Evolutionary conservation across 2,888 invertebrate genomes (phyloP).

Genomic region (Alcis repandata): DNA sequence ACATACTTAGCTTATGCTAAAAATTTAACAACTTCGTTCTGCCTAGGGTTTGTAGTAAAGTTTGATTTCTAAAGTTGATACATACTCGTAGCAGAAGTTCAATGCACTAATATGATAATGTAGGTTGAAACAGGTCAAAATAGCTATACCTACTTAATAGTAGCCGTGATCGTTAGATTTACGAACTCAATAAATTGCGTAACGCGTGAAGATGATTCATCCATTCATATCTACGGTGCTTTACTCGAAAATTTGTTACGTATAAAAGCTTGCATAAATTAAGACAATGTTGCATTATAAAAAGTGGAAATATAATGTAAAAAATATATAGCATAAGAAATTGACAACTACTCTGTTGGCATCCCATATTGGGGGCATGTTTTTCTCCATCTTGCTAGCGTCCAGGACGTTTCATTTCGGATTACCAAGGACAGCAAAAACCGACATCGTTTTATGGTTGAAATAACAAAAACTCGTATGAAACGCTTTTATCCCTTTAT

Average conservation of each 20-base stretch:
- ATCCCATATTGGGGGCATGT: too few relatives aligned
- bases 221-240: conserved; percentile 42
- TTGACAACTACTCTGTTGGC: too few relatives aligned
- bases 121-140: conserved; percentile 15
- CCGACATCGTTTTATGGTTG: too few relatives aligned
- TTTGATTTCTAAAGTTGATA: neutral
- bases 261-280: neutral
- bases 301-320: too few relatives aligned
- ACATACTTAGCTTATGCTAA: too few relatives aligned
- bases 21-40: neutral
- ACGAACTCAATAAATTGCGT: conserved; percentile 50
- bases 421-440: too few relatives aligned
- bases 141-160: conserved; percentile 16
- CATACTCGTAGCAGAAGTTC: conserved; percentile 1
- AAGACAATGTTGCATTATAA: too few relatives aligned
- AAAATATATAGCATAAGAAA: too few relatives aligned
- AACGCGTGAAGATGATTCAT: conserved; percentile 53
- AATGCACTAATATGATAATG: neutral
- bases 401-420: too few relatives aligned
- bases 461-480: too few relatives aligned
- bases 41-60: neutral
- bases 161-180: conserved; percentile 46
- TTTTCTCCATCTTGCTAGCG: too few relatives aligned
- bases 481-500: too few relatives aligned
- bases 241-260: conserved; percentile 9